phyloP scores from a whole-genome alignment of 2,888 invertebrate genomes.

The Oligia latruncula region DNA sequence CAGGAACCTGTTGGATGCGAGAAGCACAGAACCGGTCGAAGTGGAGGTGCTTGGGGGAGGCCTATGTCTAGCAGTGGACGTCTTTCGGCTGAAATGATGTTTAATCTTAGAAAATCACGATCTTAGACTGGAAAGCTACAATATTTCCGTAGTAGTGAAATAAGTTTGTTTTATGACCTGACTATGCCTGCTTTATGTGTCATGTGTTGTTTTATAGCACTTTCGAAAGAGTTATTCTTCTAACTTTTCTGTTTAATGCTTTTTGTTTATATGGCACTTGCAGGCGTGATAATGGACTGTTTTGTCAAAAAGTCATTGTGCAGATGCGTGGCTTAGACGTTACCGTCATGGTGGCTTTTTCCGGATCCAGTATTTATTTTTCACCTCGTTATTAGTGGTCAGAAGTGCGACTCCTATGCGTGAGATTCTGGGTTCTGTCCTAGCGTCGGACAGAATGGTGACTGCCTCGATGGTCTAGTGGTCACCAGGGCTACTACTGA shows the following conservation, averaged over 20 bases:
- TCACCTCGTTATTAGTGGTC: not conserved
- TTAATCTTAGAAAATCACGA: not conserved
- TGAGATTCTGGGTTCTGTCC: not conserved
- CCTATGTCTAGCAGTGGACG: too few relatives aligned
- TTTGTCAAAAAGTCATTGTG: constrained; percentile 45
- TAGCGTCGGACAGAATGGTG: too few relatives aligned
- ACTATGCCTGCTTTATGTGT: constrained; percentile 17
- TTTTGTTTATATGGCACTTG: constrained; percentile 47
- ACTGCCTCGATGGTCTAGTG: too few relatives aligned
- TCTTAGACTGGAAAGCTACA: not conserved
- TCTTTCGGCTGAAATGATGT: too few relatives aligned
- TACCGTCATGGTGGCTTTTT: constrained; percentile 1
- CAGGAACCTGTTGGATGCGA: too few relatives aligned
- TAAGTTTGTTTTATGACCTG: constrained; percentile 23
- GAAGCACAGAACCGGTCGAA: too few relatives aligned
- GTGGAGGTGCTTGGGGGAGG: too few relatives aligned
- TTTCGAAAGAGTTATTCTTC: constrained; percentile 35
- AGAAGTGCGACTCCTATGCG: not conserved
- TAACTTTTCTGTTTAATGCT: constrained; percentile 11
- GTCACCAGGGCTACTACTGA: too few relatives aligned
- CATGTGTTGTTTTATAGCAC: constrained; percentile 8
- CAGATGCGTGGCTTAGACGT: constrained; percentile 14
- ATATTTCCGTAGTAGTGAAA: not conserved
- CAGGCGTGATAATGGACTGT: constrained; percentile 39
- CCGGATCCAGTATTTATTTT: not conserved